Evolutionary conservation across 2,888 invertebrate genomes (phyloP).

Genomic region (Xanthorhoe spadicearia): DNA sequence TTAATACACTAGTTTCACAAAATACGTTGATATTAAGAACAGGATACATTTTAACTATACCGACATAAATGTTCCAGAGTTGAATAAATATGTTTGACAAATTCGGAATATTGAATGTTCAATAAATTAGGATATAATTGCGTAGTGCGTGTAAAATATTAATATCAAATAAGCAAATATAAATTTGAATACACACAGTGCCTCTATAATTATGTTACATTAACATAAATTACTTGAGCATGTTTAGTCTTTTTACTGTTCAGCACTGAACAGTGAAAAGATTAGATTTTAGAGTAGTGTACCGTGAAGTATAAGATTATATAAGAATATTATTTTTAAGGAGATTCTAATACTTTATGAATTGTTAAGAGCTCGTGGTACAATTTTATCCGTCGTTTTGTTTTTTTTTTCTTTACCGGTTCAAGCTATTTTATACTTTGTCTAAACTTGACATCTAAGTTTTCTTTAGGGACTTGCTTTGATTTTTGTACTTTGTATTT

Average conservation of each 20-base stretch:
- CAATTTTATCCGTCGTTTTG: slow-evolving; percentile 58
- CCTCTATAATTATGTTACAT: slow-evolving; percentile 86
- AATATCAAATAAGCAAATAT: slow-evolving; percentile 72
- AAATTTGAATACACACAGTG: slow-evolving; percentile 84
- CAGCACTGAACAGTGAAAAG: slow-evolving; percentile 66
- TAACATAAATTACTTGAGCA: slow-evolving; percentile 84
- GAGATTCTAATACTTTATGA: slow-evolving; percentile 64
- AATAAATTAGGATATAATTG: slow-evolving; percentile 50
- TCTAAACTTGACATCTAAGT: slow-evolving; percentile 57
- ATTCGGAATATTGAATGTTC: slow-evolving; percentile 48
- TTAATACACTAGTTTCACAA: slow-evolving; percentile 15
- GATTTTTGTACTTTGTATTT: slow-evolving; percentile 53
- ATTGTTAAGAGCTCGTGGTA: slow-evolving; percentile 67
- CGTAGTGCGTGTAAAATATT: slow-evolving; percentile 65
- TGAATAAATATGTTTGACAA: slow-evolving; percentile 33
- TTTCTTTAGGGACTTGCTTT: slow-evolving; percentile 52
- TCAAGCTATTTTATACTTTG: slow-evolving; percentile 44
- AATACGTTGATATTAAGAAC: slow-evolving; percentile 20
- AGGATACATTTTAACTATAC: slow-evolving; percentile 36
- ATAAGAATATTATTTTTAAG: slow-evolving; percentile 71
- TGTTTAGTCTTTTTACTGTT: slow-evolving; percentile 78
- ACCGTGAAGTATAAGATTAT: slow-evolving; percentile 72
- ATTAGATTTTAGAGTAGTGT: slow-evolving; percentile 77
- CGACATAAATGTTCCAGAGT: slow-evolving; percentile 32
- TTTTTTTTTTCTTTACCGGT: slow-evolving; percentile 49